A percentile compares a stretch with the other conserved stretches of the same genome.
Evolutionary conservation across 2,888 invertebrate species (phyloP).

Genomic region (Machimus rusticus): DNA sequence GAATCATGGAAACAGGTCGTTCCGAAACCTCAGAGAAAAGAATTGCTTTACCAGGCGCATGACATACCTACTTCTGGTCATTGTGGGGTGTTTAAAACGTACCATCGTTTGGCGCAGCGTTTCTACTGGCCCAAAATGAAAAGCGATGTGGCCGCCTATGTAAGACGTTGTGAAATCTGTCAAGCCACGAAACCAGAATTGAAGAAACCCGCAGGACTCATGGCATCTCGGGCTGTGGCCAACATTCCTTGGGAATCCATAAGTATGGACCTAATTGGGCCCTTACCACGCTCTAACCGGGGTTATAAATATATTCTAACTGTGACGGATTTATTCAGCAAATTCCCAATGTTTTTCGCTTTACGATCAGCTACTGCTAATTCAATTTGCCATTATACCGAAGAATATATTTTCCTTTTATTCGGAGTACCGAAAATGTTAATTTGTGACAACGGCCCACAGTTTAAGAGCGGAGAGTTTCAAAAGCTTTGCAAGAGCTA

Average conservation of each 20-base stretch:
- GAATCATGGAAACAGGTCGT: not conserved
- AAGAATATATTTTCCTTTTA: too few relatives aligned
- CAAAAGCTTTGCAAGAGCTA: too few relatives aligned
- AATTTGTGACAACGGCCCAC: too few relatives aligned
- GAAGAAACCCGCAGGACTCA: not conserved
- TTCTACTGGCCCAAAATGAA: not conserved
- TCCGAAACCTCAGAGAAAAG: not conserved
- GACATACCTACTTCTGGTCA: not conserved
- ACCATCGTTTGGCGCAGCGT: not conserved
- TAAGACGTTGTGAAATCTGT: not conserved
- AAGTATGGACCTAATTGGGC: constrained; percentile 36
- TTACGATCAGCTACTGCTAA: not conserved
- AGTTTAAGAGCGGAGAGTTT: too few relatives aligned
- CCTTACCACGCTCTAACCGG: constrained; percentile 32
- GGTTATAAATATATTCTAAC: constrained; percentile 27
- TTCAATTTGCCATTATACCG: too few relatives aligned
- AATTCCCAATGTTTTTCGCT: constrained; percentile 42
- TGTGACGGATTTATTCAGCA: constrained; percentile 37
- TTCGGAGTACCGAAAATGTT: too few relatives aligned
- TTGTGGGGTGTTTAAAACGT: not conserved
- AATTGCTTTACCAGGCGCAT: not conserved
- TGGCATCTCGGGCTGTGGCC: not conserved
- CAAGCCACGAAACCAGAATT: not conserved
- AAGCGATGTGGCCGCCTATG: not conserved
- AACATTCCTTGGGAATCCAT: constrained; percentile 32